Evolutionary conservation across 2,113 vertebrate species (phyloP).

Genomic region (Petroica traversi): DNA sequence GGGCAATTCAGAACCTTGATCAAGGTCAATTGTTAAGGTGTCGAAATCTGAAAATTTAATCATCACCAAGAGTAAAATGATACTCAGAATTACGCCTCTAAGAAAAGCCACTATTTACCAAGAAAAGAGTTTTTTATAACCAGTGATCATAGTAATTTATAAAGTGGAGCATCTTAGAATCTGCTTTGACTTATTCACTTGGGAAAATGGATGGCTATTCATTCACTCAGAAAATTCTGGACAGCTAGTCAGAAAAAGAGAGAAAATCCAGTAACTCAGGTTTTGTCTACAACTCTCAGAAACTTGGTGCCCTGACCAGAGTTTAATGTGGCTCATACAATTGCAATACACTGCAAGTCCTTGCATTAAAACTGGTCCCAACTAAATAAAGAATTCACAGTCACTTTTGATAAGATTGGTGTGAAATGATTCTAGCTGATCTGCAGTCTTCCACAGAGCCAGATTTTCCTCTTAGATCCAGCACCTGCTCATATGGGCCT

Average conservation of each 20-base stretch:
- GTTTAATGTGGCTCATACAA: neutral
- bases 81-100: constrained; percentile 63
- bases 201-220: constrained; percentile 37
- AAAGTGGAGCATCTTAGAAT: constrained; percentile 58
- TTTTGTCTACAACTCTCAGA: neutral
- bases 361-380: neutral
- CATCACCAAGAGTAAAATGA: constrained; percentile 40
- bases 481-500: neutral
- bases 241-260: constrained; percentile 24
- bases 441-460: neutral
- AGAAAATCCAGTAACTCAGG: neutral
- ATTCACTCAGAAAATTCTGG: constrained; percentile 18
- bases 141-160: constrained; percentile 70
- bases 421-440: neutral
- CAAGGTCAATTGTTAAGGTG: constrained; percentile 72
- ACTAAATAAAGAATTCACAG: neutral
- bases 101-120: constrained; percentile 53
- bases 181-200: constrained; percentile 58
- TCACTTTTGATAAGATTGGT: neutral
- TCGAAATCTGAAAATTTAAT: constrained; percentile 70
- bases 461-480: neutral
- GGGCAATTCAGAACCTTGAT: constrained; percentile 63
- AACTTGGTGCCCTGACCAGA: neutral
- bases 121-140: constrained; percentile 47
- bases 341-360: neutral